These are phyloP conservation scores for Oscheius sp. DNA, from an alignment of 2,888 invertebrate species.

Conservation along the genomic window DNA sequence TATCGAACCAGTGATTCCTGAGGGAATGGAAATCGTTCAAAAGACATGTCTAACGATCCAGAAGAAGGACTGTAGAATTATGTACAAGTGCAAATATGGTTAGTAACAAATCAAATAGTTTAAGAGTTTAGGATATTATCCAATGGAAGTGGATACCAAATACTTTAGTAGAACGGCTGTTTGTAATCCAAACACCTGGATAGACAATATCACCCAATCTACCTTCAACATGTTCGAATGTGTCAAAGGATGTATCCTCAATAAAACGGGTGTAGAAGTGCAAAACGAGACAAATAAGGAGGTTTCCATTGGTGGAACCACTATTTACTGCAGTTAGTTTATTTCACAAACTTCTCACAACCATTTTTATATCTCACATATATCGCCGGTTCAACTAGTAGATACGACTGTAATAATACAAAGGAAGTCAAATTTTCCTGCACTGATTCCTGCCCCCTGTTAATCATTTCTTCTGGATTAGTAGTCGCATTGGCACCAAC, in stretches of 20 bases:
- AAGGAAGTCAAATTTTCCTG: not conserved
- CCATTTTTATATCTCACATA: not conserved
- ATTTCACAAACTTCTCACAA: not conserved
- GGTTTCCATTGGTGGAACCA: not conserved
- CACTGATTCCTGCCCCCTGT: not conserved
- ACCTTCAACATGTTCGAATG: not conserved
- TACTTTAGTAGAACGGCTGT: slow-evolving; percentile 4
- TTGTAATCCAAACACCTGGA: not conserved
- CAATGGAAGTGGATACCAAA: not conserved
- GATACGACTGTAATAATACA: slow-evolving; percentile 2
- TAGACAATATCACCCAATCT: not conserved
- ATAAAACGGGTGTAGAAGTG: not conserved
- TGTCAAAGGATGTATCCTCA: slow-evolving; percentile 1
- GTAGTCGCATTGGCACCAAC: not conserved
- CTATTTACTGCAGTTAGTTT: slow-evolving; percentile 13
- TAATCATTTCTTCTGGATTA: not conserved
- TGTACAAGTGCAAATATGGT: not conserved
- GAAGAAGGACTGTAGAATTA: not conserved
- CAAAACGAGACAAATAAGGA: not conserved
- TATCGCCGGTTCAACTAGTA: not conserved
- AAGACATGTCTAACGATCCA: not conserved
- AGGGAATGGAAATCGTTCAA: not conserved
- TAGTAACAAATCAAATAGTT: not conserved
- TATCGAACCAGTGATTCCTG: not conserved
- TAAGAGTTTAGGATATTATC: not conserved